A percentile compares a stretch with the other conserved stretches of the same genome.
These are phyloP conservation scores for Phenacoccus solenopsis DNA, from an alignment of 1,140 invertebrate species.

Conservation along the genomic window DNA sequence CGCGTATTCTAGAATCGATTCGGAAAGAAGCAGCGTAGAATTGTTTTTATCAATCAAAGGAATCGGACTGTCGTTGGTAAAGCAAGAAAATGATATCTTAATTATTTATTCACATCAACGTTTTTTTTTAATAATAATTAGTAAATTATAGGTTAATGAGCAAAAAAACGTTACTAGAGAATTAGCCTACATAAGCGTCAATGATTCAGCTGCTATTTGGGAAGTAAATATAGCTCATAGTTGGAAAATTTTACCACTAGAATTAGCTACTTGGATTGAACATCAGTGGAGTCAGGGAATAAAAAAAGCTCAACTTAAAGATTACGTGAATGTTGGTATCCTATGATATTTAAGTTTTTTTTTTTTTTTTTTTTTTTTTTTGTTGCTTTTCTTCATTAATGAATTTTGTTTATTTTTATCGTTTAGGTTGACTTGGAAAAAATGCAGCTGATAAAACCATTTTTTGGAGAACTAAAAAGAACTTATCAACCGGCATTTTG, in stretches of 20 bases:
- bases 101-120: neutral
- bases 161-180: slow-evolving; percentile 33
- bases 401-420: slow-evolving; percentile 16
- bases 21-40: slow-evolving; percentile 54
- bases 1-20: slow-evolving; percentile 52
- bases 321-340: slow-evolving; percentile 43
- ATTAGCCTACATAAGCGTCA: slow-evolving; percentile 49
- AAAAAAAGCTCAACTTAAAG: slow-evolving; percentile 58
- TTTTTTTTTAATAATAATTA: neutral
- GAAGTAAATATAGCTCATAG: slow-evolving; percentile 62
- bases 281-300: slow-evolving; percentile 57
- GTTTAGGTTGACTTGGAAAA: slow-evolving; percentile 63
- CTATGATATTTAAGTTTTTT: too few relatives aligned
- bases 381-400: too few relatives aligned
- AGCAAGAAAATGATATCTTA: neutral
- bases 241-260: slow-evolving; percentile 63
- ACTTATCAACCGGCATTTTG: slow-evolving; percentile 62
- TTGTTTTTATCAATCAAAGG: slow-evolving; percentile 55
- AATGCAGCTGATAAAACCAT: slow-evolving; percentile 79
- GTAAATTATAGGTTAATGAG: slow-evolving; percentile 32
- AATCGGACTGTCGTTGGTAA: slow-evolving; percentile 51
- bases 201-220: slow-evolving; percentile 59
- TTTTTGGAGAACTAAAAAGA: slow-evolving; percentile 61
- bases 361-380: too few relatives aligned
- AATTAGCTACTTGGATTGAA: slow-evolving; percentile 66